These are phyloP conservation scores for Zelleria hepariella DNA, from an alignment of 2,888 invertebrate species.

Conservation along the genomic window DNA sequence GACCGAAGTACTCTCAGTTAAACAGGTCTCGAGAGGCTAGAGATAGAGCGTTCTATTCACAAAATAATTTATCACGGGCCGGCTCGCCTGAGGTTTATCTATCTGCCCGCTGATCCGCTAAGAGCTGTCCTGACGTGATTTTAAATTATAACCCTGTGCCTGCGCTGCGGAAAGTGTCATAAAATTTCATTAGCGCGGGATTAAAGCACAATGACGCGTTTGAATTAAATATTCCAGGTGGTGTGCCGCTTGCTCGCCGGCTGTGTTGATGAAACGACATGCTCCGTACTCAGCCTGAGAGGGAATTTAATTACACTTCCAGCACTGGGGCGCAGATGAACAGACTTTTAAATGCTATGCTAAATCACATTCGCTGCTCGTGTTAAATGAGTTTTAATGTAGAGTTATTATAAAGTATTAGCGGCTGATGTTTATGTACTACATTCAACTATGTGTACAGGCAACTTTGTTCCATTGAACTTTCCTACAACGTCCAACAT, in stretches of 20 bases:
- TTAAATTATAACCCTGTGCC: background rate
- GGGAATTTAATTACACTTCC: slow-evolving; percentile 67
- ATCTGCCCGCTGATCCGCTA: background rate
- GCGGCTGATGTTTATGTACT: background rate
- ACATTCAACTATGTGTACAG: background rate
- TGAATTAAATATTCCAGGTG: slow-evolving; percentile 65
- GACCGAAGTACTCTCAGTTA: background rate
- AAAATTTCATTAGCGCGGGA: slow-evolving; percentile 52
- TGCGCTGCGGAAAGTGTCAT: slow-evolving; percentile 22
- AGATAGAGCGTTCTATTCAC: background rate
- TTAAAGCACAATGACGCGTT: slow-evolving; percentile 40
- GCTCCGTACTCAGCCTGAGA: slow-evolving; percentile 48
- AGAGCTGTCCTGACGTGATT: background rate
- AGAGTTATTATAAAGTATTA: background rate
- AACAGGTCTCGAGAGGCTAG: background rate
- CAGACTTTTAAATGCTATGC: slow-evolving; percentile 46
- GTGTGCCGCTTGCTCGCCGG: slow-evolving; percentile 23
- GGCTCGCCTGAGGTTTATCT: background rate
- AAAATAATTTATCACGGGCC: background rate
- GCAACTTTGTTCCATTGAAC: background rate
- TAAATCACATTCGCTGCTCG: slow-evolving; percentile 1
- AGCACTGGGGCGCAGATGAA: slow-evolving; percentile 43
- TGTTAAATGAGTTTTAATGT: background rate
- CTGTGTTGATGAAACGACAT: slow-evolving; percentile 57
- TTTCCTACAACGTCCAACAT: background rate